These are phyloP conservation scores for Apis florea DNA, from an alignment of 1,140 invertebrate genomes.

Conservation along the genomic window DNA sequence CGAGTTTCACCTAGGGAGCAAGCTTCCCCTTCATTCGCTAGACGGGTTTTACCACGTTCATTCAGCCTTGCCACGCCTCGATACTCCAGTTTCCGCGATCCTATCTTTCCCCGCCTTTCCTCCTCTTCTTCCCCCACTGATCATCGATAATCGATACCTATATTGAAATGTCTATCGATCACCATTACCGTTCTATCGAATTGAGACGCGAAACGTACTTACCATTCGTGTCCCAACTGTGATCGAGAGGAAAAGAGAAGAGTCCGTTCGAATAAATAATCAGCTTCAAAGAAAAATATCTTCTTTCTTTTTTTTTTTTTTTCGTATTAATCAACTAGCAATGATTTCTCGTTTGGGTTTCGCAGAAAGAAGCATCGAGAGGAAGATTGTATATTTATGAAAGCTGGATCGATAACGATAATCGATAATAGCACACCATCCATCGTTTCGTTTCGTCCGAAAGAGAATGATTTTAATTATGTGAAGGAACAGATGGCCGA, in stretches of 20 bases:
- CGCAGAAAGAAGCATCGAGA: neutral
- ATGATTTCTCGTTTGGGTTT: neutral
- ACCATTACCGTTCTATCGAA: too few species aligned
- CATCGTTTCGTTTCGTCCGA: neutral
- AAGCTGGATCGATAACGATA: neutral
- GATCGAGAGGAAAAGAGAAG: too few species aligned
- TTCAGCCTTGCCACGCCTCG: conserved; percentile 54
- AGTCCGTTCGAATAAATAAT: too few species aligned
- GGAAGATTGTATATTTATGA: too few species aligned
- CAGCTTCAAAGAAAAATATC: too few species aligned
- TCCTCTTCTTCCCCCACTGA: neutral
- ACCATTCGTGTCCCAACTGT: too few species aligned
- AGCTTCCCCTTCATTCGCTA: conserved; percentile 25
- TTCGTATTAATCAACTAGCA: too few species aligned
- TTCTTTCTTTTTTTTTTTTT: too few species aligned
- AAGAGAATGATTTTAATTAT: conserved; percentile 38
- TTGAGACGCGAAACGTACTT: too few species aligned
- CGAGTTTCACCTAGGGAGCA: conserved; percentile 30
- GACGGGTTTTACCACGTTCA: conserved; percentile 41
- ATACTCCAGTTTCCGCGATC: conserved; percentile 65
- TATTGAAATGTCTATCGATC: too few species aligned
- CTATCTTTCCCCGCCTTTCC: conserved; percentile 25
- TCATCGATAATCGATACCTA: neutral
- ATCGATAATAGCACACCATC: neutral
- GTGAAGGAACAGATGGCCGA: conserved; percentile 20